phyloP scores from a whole-genome alignment of 2,888 invertebrate genomes.

The Cryptus viduatorius region DNA sequence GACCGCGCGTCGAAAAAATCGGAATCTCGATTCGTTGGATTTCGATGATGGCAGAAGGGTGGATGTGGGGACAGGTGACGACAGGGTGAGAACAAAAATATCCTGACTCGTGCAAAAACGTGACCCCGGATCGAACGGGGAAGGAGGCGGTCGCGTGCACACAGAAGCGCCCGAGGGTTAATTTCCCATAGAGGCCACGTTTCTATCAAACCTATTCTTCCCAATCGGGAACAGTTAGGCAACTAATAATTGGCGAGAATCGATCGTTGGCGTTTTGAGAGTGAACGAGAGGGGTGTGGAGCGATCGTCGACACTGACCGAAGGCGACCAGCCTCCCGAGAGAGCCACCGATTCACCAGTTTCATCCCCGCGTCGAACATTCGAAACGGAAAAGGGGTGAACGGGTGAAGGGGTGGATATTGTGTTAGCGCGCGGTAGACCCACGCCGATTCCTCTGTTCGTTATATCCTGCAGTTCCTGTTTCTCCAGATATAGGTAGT shows the following conservation, averaged over 20 bases:
- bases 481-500: not conserved
- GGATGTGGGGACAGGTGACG: slow-evolving; percentile 7
- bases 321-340: slow-evolving; percentile 44
- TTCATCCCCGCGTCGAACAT: slow-evolving; percentile 36
- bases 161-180: slow-evolving; percentile 72
- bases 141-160: slow-evolving; percentile 18
- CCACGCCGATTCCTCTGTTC: slow-evolving; percentile 19
- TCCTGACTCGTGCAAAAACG: slow-evolving; percentile 75
- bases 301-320: slow-evolving; percentile 40
- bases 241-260: slow-evolving; percentile 82
- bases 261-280: slow-evolving; percentile 73
- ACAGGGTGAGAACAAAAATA: slow-evolving; percentile 66
- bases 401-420: slow-evolving; percentile 66
- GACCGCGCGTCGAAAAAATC: slow-evolving; percentile 59
- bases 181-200: slow-evolving; percentile 78
- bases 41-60: slow-evolving; percentile 15
- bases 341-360: slow-evolving; percentile 51
- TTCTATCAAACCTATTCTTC: slow-evolving; percentile 81
- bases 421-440: slow-evolving; percentile 68
- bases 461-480: slow-evolving; percentile 26
- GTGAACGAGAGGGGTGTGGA: slow-evolving; percentile 23
- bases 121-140: slow-evolving; percentile 66
- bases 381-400: slow-evolving; percentile 51
- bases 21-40: slow-evolving; percentile 26
- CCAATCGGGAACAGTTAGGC: slow-evolving; percentile 80